Conservation (phyloP, 2,888 invertebrate genomes). For the Harpalus rufipes region DNA sequence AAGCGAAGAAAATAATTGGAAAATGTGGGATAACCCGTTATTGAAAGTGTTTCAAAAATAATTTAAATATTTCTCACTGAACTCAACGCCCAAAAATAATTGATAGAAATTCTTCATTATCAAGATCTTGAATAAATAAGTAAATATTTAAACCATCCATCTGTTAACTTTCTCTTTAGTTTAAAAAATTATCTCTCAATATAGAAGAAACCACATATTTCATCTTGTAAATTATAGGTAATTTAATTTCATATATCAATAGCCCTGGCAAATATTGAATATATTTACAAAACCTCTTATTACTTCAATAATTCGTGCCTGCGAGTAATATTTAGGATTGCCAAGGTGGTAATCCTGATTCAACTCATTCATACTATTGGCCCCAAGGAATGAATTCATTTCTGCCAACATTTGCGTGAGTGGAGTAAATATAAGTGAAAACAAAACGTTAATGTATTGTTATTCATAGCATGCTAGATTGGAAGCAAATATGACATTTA, state of each 20-base stretch:
- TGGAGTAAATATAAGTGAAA: slow-evolving; percentile 3
- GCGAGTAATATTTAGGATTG: slow-evolving; percentile 34
- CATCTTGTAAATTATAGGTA: slow-evolving; percentile 2
- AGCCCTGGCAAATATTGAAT: slow-evolving; percentile 29
- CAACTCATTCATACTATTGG: neutral
- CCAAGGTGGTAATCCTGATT: slow-evolving; percentile 15
- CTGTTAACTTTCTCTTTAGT: neutral
- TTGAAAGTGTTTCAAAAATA: too few species aligned
- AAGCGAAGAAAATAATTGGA: too few species aligned
- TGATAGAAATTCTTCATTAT: too few species aligned
- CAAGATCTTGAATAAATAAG: too few species aligned
- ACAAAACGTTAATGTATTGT: slow-evolving; percentile 11
- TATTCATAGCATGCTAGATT: slow-evolving; percentile 19
- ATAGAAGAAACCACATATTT: too few species aligned
- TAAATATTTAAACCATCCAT: neutral
- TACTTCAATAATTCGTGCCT: slow-evolving; percentile 29
- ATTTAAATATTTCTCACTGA: too few species aligned
- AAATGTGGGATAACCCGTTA: too few species aligned
- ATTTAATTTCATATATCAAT: slow-evolving; percentile 45
- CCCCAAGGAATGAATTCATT: slow-evolving; percentile 24
- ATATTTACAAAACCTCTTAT: slow-evolving; percentile 15
- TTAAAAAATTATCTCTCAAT: neutral
- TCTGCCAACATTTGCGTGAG: slow-evolving; percentile 17
- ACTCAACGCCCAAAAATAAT: too few species aligned
- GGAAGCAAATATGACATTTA: slow-evolving; percentile 13